A percentile compares a stretch with the other conserved stretches of the same genome.
These are phyloP conservation scores for Parotocinclus haroldoi DNA, from an alignment of 2,797 vertebrate species.

Conservation along the genomic window DNA sequence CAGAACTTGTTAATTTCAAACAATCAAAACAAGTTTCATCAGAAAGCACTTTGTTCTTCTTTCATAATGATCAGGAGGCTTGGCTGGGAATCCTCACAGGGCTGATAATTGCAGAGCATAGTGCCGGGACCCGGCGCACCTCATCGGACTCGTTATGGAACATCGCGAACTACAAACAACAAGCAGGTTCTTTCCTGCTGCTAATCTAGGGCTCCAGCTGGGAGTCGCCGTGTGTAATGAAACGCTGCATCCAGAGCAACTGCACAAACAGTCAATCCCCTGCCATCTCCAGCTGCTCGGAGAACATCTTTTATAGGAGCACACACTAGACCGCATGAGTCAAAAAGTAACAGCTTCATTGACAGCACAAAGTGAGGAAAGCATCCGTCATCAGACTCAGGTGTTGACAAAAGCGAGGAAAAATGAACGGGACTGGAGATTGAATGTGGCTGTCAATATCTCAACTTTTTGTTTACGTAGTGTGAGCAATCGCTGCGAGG, in stretches of 20 bases:
- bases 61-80: background rate
- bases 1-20: no score
- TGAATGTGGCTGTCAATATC: background rate
- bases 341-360: background rate
- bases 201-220: conserved; percentile 8
- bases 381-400: background rate
- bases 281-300: background rate
- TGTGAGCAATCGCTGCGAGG: no score
- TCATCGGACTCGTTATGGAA: conserved; percentile 35
- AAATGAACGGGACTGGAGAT: background rate
- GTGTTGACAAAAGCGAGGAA: background rate
- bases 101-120: conserved; percentile 32
- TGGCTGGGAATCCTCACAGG: conserved; percentile 23
- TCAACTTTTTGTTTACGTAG: background rate
- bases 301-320: conserved; percentile 8
- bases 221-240: background rate
- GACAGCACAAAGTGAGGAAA: background rate
- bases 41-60: conserved; percentile 7
- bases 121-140: conserved; percentile 28
- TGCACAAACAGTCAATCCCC: background rate
- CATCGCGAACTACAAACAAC: conserved; percentile 23
- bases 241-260: background rate
- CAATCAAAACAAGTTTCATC: conserved; percentile 2
- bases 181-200: conserved; percentile 6
- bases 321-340: background rate